These are phyloP conservation scores for Drosophila sp. DNA, from an alignment of 1,140 invertebrate genomes.

Conservation along the genomic window DNA sequence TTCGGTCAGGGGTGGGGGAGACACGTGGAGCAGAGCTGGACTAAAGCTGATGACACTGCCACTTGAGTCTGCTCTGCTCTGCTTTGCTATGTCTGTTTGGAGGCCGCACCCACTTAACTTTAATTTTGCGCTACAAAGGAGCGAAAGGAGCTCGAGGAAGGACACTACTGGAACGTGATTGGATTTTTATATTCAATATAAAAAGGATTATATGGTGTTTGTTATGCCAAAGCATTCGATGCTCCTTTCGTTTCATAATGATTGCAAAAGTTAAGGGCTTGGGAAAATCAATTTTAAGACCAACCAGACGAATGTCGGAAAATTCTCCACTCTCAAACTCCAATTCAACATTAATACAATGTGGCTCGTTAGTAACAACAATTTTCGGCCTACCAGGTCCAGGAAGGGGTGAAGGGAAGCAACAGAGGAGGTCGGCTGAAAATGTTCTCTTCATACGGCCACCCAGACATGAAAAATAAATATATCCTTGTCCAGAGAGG, in stretches of 20 bases:
- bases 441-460: neutral
- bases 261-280: slow-evolving; percentile 73
- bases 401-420: neutral
- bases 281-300: slow-evolving; percentile 67
- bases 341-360: slow-evolving; percentile 40
- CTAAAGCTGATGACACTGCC: slow-evolving; percentile 41
- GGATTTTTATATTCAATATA: slow-evolving; percentile 82
- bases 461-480: slow-evolving; percentile 1
- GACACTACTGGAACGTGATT: slow-evolving; percentile 54
- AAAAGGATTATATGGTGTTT: slow-evolving; percentile 76
- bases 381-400: slow-evolving; percentile 24
- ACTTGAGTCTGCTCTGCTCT: slow-evolving; percentile 47
- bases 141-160: neutral
- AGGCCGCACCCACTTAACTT: slow-evolving; percentile 54
- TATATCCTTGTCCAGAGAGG: neutral
- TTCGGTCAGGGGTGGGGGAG: no score
- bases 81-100: slow-evolving; percentile 8
- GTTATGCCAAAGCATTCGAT: slow-evolving; percentile 52
- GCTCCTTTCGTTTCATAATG: slow-evolving; percentile 61
- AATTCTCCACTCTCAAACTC: neutral
- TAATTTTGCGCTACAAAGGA: slow-evolving; percentile 66
- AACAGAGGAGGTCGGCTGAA: no score
- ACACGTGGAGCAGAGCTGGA: slow-evolving; percentile 17
- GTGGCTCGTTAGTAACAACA: slow-evolving; percentile 31
- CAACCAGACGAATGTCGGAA: slow-evolving; percentile 23